A percentile compares a stretch with the other conserved stretches of the same genome.
Conservation (phyloP, 2,797 vertebrate species). For the Gouania willdenowi region DNA sequence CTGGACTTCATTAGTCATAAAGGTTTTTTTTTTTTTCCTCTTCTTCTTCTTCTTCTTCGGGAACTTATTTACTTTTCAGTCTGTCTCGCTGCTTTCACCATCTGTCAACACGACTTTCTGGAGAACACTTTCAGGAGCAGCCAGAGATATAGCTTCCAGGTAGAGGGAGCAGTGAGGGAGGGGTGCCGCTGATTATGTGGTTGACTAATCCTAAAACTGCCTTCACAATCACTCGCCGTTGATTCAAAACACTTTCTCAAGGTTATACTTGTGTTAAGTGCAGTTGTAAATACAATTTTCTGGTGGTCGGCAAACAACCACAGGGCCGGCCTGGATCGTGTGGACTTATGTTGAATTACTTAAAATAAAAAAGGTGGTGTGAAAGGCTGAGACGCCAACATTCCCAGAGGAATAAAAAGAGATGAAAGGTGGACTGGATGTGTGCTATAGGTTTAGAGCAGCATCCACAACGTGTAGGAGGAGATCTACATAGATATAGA, state of each 20-base stretch:
- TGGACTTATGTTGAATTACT: slow-evolving; percentile 31
- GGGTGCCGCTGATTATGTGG: slow-evolving; percentile 52
- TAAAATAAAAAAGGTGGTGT: not conserved
- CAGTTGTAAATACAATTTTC: slow-evolving; percentile 72
- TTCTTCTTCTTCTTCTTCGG: too few species aligned
- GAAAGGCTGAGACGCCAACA: slow-evolving; percentile 44
- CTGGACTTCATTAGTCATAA: slow-evolving; percentile 79
- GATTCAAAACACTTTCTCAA: slow-evolving; percentile 47
- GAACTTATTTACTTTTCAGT: slow-evolving; percentile 71
- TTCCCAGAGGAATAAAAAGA: not conserved
- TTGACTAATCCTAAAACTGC: slow-evolving; percentile 53
- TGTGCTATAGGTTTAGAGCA: slow-evolving; percentile 8
- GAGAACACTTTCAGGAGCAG: slow-evolving; percentile 56
- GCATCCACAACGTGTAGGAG: too few species aligned
- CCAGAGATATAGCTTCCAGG: slow-evolving; percentile 61
- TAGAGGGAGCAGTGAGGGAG: slow-evolving; percentile 20
- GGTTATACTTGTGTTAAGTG: slow-evolving; percentile 62
- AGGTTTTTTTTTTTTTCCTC: too few species aligned
- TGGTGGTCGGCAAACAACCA: slow-evolving; percentile 60
- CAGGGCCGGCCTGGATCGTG: slow-evolving; percentile 62
- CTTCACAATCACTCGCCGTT: slow-evolving; percentile 29
- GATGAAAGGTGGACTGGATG: not conserved
- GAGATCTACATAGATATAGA: too few species aligned
- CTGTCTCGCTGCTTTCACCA: slow-evolving; percentile 64
- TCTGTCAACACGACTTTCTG: slow-evolving; percentile 66